A percentile compares a stretch with the other conserved stretches of the same genome.
These are phyloP conservation scores for Oreonectes daqikongensis DNA, from an alignment of 2,797 vertebrate genomes.

Conservation along the genomic window DNA sequence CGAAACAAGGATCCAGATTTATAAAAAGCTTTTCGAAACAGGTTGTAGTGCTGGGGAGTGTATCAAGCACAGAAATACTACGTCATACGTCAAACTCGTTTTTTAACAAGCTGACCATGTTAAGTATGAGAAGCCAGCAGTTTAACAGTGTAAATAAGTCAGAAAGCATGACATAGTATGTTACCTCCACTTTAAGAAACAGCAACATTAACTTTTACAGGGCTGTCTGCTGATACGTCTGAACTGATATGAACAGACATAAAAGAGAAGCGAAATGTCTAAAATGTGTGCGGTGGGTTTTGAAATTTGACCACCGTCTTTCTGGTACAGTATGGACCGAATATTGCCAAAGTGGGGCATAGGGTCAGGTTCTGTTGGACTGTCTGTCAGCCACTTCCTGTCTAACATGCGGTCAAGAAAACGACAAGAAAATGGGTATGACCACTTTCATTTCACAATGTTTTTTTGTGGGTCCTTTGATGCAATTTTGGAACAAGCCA, in stretches of 20 bases:
- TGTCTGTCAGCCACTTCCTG: slow-evolving; percentile 3
- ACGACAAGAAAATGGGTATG: background rate
- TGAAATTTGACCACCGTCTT: background rate
- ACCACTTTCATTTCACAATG: background rate
- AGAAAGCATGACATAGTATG: no score
- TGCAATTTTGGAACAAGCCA: background rate
- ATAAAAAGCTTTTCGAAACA: no score
- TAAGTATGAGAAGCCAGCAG: no score
- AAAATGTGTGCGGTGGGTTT: background rate
- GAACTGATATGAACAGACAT: background rate
- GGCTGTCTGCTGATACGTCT: background rate
- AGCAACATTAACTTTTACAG: background rate
- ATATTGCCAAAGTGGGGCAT: slow-evolving; percentile 29
- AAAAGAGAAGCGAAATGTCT: background rate
- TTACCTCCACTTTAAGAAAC: background rate
- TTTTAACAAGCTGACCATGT: no score
- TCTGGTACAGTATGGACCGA: slow-evolving; percentile 41
- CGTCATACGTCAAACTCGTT: no score
- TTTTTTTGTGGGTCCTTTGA: background rate
- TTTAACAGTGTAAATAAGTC: no score
- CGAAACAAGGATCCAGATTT: no score
- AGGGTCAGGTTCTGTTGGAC: slow-evolving; percentile 8
- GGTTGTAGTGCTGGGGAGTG: no score
- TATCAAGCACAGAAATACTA: no score
- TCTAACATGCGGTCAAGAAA: background rate